Evolutionary conservation across 2,797 vertebrate genomes (phyloP), one percentile per base, ranked within the genome.

Genomic region (Periophthalmus magnuspinnatus): DNA sequence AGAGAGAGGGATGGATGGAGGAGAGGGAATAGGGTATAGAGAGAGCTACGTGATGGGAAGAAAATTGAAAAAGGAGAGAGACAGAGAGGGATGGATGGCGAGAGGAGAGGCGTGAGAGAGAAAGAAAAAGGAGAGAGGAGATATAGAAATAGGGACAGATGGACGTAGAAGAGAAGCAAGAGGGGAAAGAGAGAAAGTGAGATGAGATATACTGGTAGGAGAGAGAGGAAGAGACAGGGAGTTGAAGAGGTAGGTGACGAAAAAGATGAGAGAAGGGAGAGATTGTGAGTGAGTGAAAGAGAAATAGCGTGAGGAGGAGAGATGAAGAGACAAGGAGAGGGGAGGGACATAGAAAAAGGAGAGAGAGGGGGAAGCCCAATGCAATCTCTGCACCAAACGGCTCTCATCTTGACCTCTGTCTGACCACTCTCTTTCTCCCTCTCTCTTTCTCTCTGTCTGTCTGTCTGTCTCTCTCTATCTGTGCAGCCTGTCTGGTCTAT

Each of bases 401-500:
- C 62, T 67, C 69, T 67, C 69, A 65, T 68, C 76, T 81, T 67
- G 34, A 62, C 56, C 68, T 36, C 64, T 48, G 67, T 54, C 64
- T 45, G 67, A 54, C 47, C 60, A 22, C 13, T 74, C 78, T 70
- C 76, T 52, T 74, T 83, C 70, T 28, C 3, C 28, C 28, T 28
- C 3, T 28, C 28, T 28, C 71, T 21, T 60, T 22, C 6, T 72
- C 78, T 70, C 76, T 50, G 72, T 83, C 68, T 71, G 10, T 74
- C 77, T 70, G 76, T 50, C 13, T 74, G 78, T 70, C 75, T 52
- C 60, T 22, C 10, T 74, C 78, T 70, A 76, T 50, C 72, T 83
- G 68, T 71, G 77, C 73, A 72, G 45, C 61, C 71, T n/a, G 70
- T 70, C 76, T 61, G 80, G 73, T 72, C 78, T 79, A 77, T 83